A percentile compares a stretch with the other conserved stretches of the same genome.
phyloP scores from a whole-genome alignment of 2,797 vertebrate species.

The Sorex maritimensis region DNA sequence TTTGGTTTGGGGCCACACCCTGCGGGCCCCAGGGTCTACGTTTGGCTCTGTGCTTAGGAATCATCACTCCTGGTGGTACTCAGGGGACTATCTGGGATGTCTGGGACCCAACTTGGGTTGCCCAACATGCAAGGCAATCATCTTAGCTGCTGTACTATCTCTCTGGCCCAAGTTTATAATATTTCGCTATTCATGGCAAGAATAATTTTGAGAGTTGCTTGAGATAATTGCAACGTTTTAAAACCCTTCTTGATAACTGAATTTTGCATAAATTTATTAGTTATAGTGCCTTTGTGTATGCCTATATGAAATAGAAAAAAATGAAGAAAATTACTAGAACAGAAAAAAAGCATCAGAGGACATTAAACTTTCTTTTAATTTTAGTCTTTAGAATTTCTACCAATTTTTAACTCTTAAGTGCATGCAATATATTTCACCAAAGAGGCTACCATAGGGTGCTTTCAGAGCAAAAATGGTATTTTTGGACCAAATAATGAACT shows the following conservation, averaged over 20 bases:
- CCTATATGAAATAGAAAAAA: slow-evolving; percentile 54
- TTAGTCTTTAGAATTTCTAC: slow-evolving; percentile 34
- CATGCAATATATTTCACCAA: slow-evolving; percentile 40
- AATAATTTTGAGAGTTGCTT: slow-evolving; percentile 37
- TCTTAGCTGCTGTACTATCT: no score
- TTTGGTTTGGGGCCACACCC: no score
- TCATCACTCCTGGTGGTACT: no score
- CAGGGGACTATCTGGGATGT: no score
- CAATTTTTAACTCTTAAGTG: slow-evolving; percentile 32
- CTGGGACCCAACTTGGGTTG: no score
- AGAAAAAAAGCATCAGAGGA: slow-evolving; percentile 25
- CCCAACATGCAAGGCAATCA: no score
- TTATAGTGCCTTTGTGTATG: slow-evolving; percentile 55
- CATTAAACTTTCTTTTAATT: slow-evolving; percentile 45
- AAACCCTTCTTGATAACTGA: slow-evolving; percentile 31
- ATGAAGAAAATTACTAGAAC: slow-evolving; percentile 35
- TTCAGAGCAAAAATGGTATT: slow-evolving; percentile 61
- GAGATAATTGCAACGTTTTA: slow-evolving; percentile 44
- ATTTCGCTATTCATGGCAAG: slow-evolving; percentile 21
- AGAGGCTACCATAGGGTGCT: slow-evolving; percentile 20
- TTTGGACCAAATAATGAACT: slow-evolving; percentile 31
- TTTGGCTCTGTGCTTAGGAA: no score
- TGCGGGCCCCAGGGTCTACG: no score
- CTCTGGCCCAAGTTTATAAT: neutral
- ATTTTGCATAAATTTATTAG: slow-evolving; percentile 72